Evolutionary conservation across 2,113 vertebrate species (phyloP).

Genomic region (Tachuris rubrigastra): DNA sequence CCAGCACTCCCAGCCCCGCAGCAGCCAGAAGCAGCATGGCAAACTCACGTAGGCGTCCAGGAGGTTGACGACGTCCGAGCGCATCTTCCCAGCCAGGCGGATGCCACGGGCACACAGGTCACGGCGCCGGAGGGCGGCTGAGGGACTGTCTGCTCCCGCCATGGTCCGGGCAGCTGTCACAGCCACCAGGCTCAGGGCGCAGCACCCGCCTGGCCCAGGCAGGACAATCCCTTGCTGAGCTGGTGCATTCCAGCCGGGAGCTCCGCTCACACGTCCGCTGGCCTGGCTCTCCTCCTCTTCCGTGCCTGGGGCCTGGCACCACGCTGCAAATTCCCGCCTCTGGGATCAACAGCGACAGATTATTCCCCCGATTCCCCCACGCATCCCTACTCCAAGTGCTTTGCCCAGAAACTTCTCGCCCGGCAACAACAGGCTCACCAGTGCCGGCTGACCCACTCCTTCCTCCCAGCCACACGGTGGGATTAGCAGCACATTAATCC

Average conservation of each 20-base stretch:
- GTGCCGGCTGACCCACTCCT: background rate
- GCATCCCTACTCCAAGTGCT: background rate
- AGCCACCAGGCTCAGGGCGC: background rate
- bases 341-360: constrained; percentile 68
- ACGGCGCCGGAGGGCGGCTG: background rate
- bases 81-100: constrained; percentile 77
- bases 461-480: background rate
- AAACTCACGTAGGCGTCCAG: constrained; percentile 73
- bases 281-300: constrained; percentile 59
- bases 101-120: constrained; percentile 71
- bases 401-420: background rate
- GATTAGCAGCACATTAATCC: background rate
- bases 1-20: accelerated
- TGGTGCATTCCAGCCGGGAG: constrained; percentile 65
- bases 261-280: constrained; percentile 53
- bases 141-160: constrained; percentile 61
- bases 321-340: constrained; percentile 69
- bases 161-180: constrained; percentile 47
- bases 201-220: background rate
- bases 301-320: constrained; percentile 66
- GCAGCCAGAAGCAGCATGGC: background rate
- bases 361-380: constrained; percentile 38
- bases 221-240: constrained; percentile 71
- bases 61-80: constrained; percentile 63
- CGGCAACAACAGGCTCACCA: background rate